Evolutionary conservation across 2,888 invertebrate species (phyloP), one percentile per base, ranked within the genome.

Genomic region (Bimastos eiseni): DNA sequence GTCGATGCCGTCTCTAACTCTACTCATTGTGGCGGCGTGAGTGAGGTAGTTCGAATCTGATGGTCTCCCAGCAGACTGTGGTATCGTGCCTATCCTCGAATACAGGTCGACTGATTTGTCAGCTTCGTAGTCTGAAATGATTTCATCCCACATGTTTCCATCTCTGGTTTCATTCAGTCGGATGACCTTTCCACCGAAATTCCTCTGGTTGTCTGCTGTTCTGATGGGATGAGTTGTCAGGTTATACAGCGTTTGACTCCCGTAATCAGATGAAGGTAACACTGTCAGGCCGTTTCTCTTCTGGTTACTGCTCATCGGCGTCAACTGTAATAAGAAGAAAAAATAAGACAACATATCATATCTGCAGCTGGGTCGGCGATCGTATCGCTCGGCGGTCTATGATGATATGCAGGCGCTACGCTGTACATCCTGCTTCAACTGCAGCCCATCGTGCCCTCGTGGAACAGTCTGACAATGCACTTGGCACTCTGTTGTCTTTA

Each of bases 151-250:
- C n/a, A 11, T 86, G 36, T 86, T 86, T 86, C 86, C 86, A 37
- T 86, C 86, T 86, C 86, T 86, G 4, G 86, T 86, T 24, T 86
- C 86, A 24, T 86, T 86, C 34, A 86, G 86, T 86, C 37, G 86
- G 86, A 86, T 86, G 0, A 86, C 86, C 86, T 36, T 86, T 37
- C 36, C 34, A 17, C 36, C n/a, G 33, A 34, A 86, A 86, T 36
- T 86, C 0, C 8, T 33, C 0, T 36, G 86, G 15, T 86, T 86
- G 34, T 86, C 86, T 36, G 36, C 36, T 86, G 36, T 30, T 70
- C 70, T 70, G 70, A 8, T 70, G 30, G 70, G 70, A 70, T 70
- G n/a, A 17, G 17, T 70, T 30, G 70, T n/a, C 30, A 70, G n/a
- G 13, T 30, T 70, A 8, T n/a, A n/a, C 70, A n/a, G 30, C 70